Conservation (phyloP, 2,113 vertebrate species). For the Solea solea region DNA sequence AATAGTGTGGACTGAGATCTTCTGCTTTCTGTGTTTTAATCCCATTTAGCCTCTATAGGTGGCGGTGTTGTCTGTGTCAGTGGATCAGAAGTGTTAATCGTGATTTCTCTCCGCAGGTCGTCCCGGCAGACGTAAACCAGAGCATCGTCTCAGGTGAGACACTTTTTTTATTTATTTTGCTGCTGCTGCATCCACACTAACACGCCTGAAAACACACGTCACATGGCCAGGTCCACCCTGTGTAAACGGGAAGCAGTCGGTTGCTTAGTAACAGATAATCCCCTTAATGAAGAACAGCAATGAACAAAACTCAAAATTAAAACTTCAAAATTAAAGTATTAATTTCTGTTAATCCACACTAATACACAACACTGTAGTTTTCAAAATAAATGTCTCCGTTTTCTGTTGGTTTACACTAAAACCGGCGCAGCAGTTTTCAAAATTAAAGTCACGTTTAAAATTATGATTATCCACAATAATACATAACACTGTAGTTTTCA, state of each 20-base stretch:
- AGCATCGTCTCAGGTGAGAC: conserved; percentile 73
- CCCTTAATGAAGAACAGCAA: too few species aligned
- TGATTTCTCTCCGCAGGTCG: conserved; percentile 52
- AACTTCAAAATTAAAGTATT: background rate
- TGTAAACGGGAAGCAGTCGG: background rate
- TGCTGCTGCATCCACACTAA: too few species aligned
- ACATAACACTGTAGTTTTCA: too few species aligned
- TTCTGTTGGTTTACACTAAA: too few species aligned
- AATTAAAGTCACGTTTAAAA: background rate
- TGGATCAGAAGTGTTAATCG: background rate
- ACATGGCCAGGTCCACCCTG: background rate
- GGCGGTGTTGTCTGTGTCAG: background rate
- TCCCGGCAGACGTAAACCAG: conserved; percentile 65
- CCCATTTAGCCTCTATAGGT: background rate
- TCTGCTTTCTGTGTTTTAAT: too few species aligned
- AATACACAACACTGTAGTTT: too few species aligned
- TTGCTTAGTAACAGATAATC: background rate
- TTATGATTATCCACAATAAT: too few species aligned
- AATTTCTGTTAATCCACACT: too few species aligned
- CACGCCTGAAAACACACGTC: background rate
- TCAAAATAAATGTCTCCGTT: background rate
- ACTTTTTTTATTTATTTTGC: background rate
- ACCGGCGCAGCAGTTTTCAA: background rate
- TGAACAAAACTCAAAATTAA: too few species aligned
- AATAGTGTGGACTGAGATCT: too few species aligned